Evolutionary conservation across 1,140 invertebrate species (phyloP), one percentile per base, ranked within the genome.

Genomic region (Diachasma alloeum): DNA sequence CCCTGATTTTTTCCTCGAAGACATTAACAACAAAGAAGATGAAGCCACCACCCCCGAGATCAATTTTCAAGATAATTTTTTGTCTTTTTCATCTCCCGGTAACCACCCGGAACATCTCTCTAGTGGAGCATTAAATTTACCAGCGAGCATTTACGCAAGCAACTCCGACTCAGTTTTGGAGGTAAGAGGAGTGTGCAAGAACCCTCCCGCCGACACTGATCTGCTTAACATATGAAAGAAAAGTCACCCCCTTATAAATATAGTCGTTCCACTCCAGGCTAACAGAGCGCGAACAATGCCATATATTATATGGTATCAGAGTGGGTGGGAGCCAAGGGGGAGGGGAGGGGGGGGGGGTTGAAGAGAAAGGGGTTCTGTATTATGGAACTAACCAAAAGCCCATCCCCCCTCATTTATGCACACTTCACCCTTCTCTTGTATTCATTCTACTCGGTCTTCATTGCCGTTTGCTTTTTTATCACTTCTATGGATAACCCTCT

Each of bases 211-310:
- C 81, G 85, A 86, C 84, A 84, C 82, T 84, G 85, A 85, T 85
- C 85, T 86, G 85, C 81, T 87, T 87, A 87, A 86, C 85, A 87
- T 87, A 87, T 86, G 84, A 87, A 87, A 87, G 85, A 85, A 78
- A 78, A 81, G 81, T 81, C 79, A 82, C 83, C 83, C 31, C 83
- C 82, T 83, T 83, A 84, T 84, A 86, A 85, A 86, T 86, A 85
- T 81, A 86, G 84, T 85, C 85, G 81, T 85, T 82, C 85, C 82
- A 85, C 83, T 85, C 79, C 76, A 76, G 75, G 75, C 83, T 85
- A 85, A 85, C 81, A 86, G 81, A 84, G 84, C 82, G 85, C 85
- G 85, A 86, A 86, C 85, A 86, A 85, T 85, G 81, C 85, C 82
- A 85, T 86, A 86, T 85, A 85, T 86, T 85, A 86, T 85, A 84